Percentiles rank a stretch among this genome's conserved stretches.
These are phyloP conservation scores for Cheumatopsyche charites DNA, from an alignment of 1,140 invertebrate genomes.

Conservation along the genomic window DNA sequence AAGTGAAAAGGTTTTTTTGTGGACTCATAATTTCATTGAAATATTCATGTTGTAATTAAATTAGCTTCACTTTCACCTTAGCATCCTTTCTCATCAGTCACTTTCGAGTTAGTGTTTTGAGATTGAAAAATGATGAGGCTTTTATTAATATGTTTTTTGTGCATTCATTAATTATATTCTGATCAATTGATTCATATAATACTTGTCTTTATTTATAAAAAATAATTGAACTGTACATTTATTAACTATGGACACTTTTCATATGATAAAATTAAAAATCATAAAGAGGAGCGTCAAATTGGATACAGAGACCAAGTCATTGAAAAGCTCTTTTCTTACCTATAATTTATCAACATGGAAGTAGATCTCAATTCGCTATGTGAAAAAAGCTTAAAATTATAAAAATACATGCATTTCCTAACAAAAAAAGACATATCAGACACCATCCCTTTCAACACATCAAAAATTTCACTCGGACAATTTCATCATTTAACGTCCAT, in stretches of 20 bases:
- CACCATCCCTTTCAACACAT: slow-evolving; percentile 28
- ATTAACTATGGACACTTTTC: no score
- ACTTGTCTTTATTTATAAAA: no score
- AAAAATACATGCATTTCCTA: not conserved
- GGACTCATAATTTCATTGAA: not conserved
- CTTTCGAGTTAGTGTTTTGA: slow-evolving; percentile 26
- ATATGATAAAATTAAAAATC: no score
- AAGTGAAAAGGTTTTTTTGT: no score
- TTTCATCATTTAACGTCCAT: slow-evolving; percentile 40
- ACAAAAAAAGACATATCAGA: not conserved
- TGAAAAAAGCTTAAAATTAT: no score
- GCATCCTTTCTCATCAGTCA: slow-evolving; percentile 30
- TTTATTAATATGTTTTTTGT: slow-evolving; percentile 8
- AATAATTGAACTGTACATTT: no score
- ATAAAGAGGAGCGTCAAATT: no score
- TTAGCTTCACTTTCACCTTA: slow-evolving; percentile 30
- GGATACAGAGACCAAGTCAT: no score
- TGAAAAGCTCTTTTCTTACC: no score
- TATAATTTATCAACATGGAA: no score
- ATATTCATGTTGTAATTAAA: slow-evolving; percentile 25
- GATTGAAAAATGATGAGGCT: not conserved
- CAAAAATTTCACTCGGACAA: slow-evolving; percentile 25
- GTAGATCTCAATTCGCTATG: no score
- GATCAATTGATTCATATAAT: no score
- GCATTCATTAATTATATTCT: not conserved